Evolutionary conservation across 2,797 vertebrate species (phyloP).

Genomic region (Molossus molossus): DNA sequence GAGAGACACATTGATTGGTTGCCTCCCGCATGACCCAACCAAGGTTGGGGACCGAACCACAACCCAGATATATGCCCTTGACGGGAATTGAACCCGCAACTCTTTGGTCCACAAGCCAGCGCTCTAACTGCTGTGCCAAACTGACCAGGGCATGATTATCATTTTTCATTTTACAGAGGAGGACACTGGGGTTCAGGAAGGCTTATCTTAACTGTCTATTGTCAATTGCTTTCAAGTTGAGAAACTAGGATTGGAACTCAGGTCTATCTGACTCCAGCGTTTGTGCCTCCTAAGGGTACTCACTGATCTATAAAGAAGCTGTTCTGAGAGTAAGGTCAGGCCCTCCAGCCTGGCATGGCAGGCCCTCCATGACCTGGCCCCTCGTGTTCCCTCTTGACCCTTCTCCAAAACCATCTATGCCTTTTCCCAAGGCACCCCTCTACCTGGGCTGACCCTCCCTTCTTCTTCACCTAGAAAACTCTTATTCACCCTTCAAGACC

Average conservation of each 20-base stretch:
- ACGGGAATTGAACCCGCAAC: no score
- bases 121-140: no score
- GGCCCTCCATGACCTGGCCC: background rate
- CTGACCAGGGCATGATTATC: background rate
- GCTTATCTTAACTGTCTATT: background rate
- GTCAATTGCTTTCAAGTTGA: background rate
- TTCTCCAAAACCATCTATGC: background rate
- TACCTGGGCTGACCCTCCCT: background rate
- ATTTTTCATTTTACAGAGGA: background rate
- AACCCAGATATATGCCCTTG: no score
- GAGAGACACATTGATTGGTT: no score
- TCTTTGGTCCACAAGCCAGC: no score
- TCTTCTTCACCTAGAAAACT: constrained; percentile 1
- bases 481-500: background rate
- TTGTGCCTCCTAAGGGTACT: background rate
- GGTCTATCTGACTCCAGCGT: background rate
- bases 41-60: no score
- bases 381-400: no score
- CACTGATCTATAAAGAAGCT: background rate
- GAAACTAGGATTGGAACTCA: background rate
- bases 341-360: no score
- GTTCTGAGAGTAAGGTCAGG: background rate
- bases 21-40: no score
- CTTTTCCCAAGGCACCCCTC: background rate
- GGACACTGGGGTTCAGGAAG: background rate